Base-by-base conservation (phyloP, 2,888 invertebrate species). In the Pycnomerus fuliginosus region DNA sequence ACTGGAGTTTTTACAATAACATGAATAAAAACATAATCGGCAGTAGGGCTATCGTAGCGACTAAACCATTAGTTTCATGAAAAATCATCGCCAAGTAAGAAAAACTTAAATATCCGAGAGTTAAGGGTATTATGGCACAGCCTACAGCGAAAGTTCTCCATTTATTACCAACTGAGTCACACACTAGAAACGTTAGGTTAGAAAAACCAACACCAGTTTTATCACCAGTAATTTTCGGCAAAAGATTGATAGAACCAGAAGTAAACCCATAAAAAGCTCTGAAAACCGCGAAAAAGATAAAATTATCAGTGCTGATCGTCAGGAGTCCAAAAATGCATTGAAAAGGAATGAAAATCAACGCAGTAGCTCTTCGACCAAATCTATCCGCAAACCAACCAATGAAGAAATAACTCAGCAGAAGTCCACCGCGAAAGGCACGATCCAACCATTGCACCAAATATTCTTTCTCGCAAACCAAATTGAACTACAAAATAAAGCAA, bases 61-160 rank as follows among this genome's bases (percentile, higher is more conserved):
- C 8, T 2, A 37, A 2, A 10, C 29, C 37, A 1, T 11, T 16
- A 20, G 29, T 20, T 5, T 28, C 16, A 2, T 2, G 3, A 20
- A 37, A 37, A 1, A 37, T 8, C 2, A 3, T 17, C n/a, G 8
- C 12, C 17, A 14, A 28, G 16, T 12, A 28, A 3, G 20, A 14
- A 20, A 20, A 17, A 4, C 28, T 3, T 5, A 28, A 5, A 3
- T 8, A 5, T 14, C 7, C 11, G 8, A 28, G 1, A 3, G 28
- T 13, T 1, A 17, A 7, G 1, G 28, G 7, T 7, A 17, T 2
- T n/a, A 10, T 5, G 1, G 16, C 11, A 20, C n/a, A 2, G 5
- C 37, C 37, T 3, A 37, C 4, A 20, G 28, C 28, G 2, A 37
- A 10, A 4, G 37, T 37, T 13, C 37, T 8, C 37, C 37, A 37